Evolutionary conservation across 2,113 vertebrate species (phyloP).

Genomic region (Pao palembangensis): DNA sequence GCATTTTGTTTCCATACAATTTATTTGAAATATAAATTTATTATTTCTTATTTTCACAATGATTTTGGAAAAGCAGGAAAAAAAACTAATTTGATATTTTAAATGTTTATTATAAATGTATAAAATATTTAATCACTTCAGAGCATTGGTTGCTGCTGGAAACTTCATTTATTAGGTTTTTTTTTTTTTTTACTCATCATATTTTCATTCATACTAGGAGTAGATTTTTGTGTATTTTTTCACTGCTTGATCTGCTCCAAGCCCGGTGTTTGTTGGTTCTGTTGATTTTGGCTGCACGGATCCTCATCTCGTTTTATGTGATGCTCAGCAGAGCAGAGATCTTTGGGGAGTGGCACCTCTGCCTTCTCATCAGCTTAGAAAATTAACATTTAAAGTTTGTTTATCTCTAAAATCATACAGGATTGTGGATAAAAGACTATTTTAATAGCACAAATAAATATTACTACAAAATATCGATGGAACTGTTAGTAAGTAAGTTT

Average conservation of each 20-base stretch:
- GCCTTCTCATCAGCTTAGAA: constrained; percentile 36
- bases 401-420: constrained; percentile 35
- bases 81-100: background rate
- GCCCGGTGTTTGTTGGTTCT: constrained; percentile 10
- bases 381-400: constrained; percentile 54
- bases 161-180: too few relatives aligned
- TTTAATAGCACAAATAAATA: too few relatives aligned
- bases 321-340: constrained; percentile 41
- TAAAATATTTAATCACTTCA: too few relatives aligned
- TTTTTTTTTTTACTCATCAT: background rate
- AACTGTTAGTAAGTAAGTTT: too few relatives aligned
- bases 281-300: constrained; percentile 42
- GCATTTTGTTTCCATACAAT: background rate
- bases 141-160: too few relatives aligned
- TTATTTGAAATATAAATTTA: too few relatives aligned
- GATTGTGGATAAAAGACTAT: constrained; percentile 28
- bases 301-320: constrained; percentile 44
- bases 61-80: too few relatives aligned
- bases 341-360: constrained; percentile 42
- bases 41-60: too few relatives aligned
- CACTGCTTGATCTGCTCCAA: too few relatives aligned
- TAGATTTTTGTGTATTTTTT: background rate
- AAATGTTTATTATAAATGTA: background rate
- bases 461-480: too few relatives aligned
- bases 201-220: background rate